phyloP scores from a whole-genome alignment of 1,140 invertebrate species.

The Drosophila micromelanica region DNA sequence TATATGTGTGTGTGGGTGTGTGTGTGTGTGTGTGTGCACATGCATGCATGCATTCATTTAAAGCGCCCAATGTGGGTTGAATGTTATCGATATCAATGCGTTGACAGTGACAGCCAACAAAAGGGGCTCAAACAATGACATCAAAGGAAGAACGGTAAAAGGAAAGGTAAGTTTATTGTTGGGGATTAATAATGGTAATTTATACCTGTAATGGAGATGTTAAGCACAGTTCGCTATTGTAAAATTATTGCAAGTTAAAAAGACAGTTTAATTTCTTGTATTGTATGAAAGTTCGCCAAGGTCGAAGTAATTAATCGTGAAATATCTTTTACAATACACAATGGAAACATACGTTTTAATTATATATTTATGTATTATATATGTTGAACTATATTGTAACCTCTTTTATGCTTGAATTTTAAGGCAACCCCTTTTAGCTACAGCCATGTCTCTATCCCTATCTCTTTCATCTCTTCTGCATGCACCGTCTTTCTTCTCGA shows the following conservation, averaged over 20 bases:
- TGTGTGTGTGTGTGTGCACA: not conserved
- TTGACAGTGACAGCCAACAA: constrained; percentile 45
- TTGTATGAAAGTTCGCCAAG: too few species aligned
- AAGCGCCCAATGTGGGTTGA: constrained; percentile 13
- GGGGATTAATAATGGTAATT: constrained; percentile 10
- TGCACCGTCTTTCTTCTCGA: not conserved
- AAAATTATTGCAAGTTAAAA: not conserved
- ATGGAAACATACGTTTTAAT: too few species aligned
- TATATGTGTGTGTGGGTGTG: not conserved
- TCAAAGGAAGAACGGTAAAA: not conserved
- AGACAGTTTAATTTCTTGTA: not conserved
- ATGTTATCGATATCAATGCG: constrained; percentile 53
- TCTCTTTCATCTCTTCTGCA: not conserved
- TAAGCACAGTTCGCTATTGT: not conserved
- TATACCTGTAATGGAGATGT: constrained; percentile 9
- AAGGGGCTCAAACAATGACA: constrained; percentile 12
- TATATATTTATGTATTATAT: too few species aligned
- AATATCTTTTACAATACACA: too few species aligned
- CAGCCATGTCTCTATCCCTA: not conserved
- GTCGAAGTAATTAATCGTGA: too few species aligned
- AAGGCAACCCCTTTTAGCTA: not conserved
- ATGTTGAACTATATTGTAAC: too few species aligned
- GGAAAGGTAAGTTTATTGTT: not conserved
- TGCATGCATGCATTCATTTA: constrained; percentile 32
- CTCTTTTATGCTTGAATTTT: too few species aligned